Base-by-base conservation (phyloP, 2,797 vertebrate species). In the Champsocephalus gunnari region DNA sequence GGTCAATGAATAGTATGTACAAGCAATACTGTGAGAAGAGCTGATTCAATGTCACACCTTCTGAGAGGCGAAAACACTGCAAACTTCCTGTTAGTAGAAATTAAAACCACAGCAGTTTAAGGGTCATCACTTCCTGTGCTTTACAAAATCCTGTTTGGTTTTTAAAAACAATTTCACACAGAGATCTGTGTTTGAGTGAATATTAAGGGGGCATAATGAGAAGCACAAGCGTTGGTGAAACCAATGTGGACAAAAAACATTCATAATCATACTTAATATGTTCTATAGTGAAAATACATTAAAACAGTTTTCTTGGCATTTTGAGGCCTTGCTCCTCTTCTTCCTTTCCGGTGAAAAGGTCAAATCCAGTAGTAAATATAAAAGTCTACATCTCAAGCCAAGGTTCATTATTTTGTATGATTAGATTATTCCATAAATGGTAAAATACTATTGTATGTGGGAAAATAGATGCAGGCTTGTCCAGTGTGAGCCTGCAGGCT, bases 351-450 rank as follows among this genome's bases (percentile, higher is more conserved):
- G 80, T 87, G 11, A 86, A 75, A 71, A 61, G 62, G 63, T 58
- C 9, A 55, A 88, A 71, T 85, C 73, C 88, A 90, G 88, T 87
- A 85, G 86, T 81, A 51, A 59, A 73, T 60, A 79, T 34, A 68
- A 49, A 73, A 64, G 3, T 57, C 34, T 63, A 75, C 55, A 75
- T 70, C 66, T 79, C 62, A 79, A 65, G 60, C 59, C 55, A 47
- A 58, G 11, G 14, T 47, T 54, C 53, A 32, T 65, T 0, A 17
- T 58, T 69, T 60, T 13, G 50, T 63, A 41, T 38, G 34, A 74
- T 64, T 32, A 49, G 21, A 72, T 66, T 57, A 43, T 16, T 62
- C 56, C n/a, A 48, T 11, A 4, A 38, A 47, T 8, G 4, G 5
- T n/a, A 59, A 79, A 71, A 78, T 44, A 55, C 9, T 17, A 1